A percentile compares a stretch with the other conserved stretches of the same genome.
These are phyloP conservation scores for Eulemur mongoz DNA, from an alignment of 2,797 vertebrate species.

Conservation along the genomic window DNA sequence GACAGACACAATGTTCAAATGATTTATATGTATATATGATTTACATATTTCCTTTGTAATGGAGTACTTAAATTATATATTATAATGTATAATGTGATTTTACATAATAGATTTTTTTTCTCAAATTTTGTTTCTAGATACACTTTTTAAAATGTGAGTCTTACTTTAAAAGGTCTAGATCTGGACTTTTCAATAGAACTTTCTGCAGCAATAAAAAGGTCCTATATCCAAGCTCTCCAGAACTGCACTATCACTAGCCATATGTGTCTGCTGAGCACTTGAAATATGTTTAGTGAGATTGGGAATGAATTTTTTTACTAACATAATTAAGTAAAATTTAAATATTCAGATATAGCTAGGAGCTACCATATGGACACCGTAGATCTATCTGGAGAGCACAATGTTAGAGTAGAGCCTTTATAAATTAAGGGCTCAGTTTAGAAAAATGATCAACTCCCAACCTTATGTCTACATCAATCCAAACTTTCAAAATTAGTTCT, in stretches of 20 bases:
- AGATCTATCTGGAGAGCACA: neutral
- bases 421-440: neutral
- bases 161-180: neutral
- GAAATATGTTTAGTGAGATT: neutral
- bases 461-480: neutral
- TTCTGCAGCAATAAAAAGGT: neutral
- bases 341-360: neutral
- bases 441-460: neutral
- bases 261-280: neutral
- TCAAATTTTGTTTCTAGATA: neutral
- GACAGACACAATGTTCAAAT: neutral
- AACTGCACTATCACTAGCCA: neutral
- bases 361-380: neutral
- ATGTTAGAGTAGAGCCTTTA: neutral
- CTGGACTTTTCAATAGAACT: neutral
- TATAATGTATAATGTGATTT: neutral
- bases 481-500: neutral
- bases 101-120: neutral
- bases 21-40: neutral
- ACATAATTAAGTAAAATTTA: neutral
- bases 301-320: neutral
- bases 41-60: neutral
- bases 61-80: neutral
- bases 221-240: neutral
- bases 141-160: neutral